Percentiles rank a stretch among this genome's conserved stretches.
Evolutionary conservation across 2,797 vertebrate genomes (phyloP).

Genomic region (Poecile montanus): DNA sequence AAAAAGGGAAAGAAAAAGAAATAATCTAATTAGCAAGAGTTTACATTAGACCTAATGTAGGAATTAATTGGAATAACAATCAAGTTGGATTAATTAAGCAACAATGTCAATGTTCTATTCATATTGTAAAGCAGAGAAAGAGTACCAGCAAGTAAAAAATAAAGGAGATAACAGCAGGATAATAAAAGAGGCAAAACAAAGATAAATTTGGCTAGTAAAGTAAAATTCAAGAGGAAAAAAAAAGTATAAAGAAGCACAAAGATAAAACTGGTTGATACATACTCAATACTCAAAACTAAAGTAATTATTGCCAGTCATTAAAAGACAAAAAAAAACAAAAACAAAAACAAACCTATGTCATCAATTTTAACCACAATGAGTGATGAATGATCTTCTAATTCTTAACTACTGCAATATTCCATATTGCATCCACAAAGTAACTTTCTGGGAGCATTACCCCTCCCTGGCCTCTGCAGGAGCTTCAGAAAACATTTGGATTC

Average conservation of each 20-base stretch:
- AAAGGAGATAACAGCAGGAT: not conserved
- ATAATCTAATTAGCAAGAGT: not conserved
- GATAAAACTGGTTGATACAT: not conserved
- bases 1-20: not conserved
- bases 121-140: not conserved
- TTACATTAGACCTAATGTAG: not conserved
- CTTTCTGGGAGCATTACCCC: not conserved
- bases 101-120: not conserved
- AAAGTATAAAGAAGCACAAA: not conserved
- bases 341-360: not conserved
- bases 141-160: not conserved
- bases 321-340: not conserved
- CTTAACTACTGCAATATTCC: not conserved
- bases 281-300: not conserved
- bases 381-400: not conserved
- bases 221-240: not conserved
- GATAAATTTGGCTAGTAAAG: not conserved
- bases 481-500: not conserved
- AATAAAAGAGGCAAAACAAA: not conserved
- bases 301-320: not conserved
- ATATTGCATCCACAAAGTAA: not conserved
- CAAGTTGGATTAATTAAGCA: not conserved
- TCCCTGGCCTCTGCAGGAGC: not conserved
- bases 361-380: not conserved
- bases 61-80: not conserved